phyloP scores from a whole-genome alignment of 2,113 vertebrate genomes.

The Cygnus buccinator region DNA sequence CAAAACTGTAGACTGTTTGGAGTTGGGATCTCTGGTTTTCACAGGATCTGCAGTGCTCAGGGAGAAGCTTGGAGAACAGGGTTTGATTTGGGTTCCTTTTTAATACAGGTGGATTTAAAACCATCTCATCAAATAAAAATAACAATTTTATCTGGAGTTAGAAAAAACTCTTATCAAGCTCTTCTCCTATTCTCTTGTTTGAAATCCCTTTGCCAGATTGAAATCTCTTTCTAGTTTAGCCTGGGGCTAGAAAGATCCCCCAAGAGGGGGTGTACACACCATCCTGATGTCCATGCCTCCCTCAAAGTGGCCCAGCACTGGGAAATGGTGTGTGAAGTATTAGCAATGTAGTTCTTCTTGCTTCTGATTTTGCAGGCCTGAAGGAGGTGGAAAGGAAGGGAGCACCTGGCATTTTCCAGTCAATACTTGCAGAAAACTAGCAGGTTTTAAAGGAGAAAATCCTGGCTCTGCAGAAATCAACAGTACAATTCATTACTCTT shows the following conservation, averaged over 20 bases:
- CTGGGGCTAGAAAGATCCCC: not conserved
- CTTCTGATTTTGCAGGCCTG: not conserved
- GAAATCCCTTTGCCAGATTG: not conserved
- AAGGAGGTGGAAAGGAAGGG: not conserved
- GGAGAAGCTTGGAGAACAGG: not conserved
- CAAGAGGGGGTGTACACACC: constrained; percentile 19
- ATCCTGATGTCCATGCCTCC: not conserved
- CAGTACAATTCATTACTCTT: not conserved
- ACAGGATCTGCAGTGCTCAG: not conserved
- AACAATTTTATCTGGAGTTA: not conserved
- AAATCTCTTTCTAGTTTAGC: not conserved
- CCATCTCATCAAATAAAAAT: not conserved
- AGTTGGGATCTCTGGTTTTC: not conserved
- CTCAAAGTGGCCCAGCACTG: not conserved
- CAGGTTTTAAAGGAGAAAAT: not conserved
- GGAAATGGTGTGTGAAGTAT: not conserved
- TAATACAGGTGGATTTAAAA: not conserved
- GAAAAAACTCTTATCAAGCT: not conserved
- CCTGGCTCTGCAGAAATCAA: not conserved
- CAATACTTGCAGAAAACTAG: not conserved
- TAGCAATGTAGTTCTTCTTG: not conserved
- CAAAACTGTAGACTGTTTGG: not conserved
- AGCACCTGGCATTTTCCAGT: not conserved
- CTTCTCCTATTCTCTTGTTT: not conserved
- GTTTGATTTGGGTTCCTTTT: not conserved